Evolutionary conservation across 2,888 invertebrate species (phyloP), one percentile per base, ranked within the genome.

Genomic region (Pterostichus madidus): DNA sequence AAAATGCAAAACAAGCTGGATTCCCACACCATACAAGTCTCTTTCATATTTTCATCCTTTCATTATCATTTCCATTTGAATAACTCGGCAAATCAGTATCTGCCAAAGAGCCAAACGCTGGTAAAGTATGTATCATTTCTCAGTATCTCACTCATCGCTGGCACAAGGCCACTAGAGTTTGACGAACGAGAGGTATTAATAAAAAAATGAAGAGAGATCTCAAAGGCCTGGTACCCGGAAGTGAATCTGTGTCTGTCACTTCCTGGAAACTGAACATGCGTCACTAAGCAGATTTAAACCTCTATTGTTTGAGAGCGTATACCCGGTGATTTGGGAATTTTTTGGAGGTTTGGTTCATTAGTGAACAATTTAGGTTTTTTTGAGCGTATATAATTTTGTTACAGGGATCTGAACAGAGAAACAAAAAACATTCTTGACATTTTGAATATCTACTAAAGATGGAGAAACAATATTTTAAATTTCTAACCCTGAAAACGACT

Each of bases 151-250:
- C 32, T 61, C 10, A 13, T n/a, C 6, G 8, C 44, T 71, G 68
- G 68, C 68, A 71, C 1, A 44, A 13, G 44, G 15, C 68, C 68
- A 71, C 56, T 13, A 71, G 2, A 71, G 68, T 71, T 71, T 71
- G 68, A 71, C 39, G 46, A 44, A 71, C 68, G 56, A 52, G n/a
- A 52, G 15, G 2, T 56, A 56, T 56, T 71, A 71, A 71, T 71
- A 39, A 71, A 39, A 71, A 17, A 17, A 64, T 64, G 11, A 64
- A 35, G 64, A n/a, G 13, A 35, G 11, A 11, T 44, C 44, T 24
- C 24, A 24, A 24, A 24, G 24, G 24, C 24, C 24, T 7, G 24
- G n/a, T 4, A 71, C 68, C 39, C 68, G 68, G 68, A 71, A 71
- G 44, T 39, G 68, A 44, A 32, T 6, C 2, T 11, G 24, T 49